A percentile compares a stretch with the other conserved stretches of the same genome.
Evolutionary conservation across 2,888 invertebrate genomes (phyloP).

Genomic region (Phrixothrix hirtus): DNA sequence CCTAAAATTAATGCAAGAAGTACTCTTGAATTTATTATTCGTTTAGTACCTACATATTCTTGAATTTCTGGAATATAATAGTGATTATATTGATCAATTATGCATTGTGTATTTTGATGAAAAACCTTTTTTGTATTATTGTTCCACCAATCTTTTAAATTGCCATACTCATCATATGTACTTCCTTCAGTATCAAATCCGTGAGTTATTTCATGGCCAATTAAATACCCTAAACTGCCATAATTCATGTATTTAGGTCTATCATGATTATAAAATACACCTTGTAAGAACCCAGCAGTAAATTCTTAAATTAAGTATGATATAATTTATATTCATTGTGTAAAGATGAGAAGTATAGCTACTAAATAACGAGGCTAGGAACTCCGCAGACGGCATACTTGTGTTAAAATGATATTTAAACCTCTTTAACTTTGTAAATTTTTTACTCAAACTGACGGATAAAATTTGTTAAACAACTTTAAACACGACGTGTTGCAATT

Average conservation of each 20-base stretch:
- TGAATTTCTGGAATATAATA: conserved; percentile 4
- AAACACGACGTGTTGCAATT: too few relatives aligned
- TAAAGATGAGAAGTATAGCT: too few relatives aligned
- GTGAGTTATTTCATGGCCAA: conserved; percentile 86
- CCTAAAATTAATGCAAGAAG: conserved; percentile 56
- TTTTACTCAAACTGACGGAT: too few relatives aligned
- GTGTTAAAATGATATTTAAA: too few relatives aligned
- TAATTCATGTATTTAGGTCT: conserved; percentile 87
- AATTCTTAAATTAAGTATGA: conserved; percentile 66
- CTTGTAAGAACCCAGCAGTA: conserved; percentile 87
- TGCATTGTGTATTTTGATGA: conserved; percentile 9
- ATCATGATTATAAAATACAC: conserved; percentile 79
- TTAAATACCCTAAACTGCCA: conserved; percentile 81
- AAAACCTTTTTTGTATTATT: conserved; percentile 8
- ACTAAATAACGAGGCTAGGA: too few relatives aligned
- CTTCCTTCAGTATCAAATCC: conserved; percentile 50
- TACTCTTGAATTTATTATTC: background rate
- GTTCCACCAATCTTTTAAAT: conserved; percentile 19
- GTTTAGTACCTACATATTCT: conserved; percentile 9
- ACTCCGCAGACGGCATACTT: too few relatives aligned
- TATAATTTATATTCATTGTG: too few relatives aligned
- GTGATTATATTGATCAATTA: conserved; percentile 18
- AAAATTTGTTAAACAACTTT: too few relatives aligned
- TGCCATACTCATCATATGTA: conserved; percentile 20
- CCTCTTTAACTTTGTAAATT: too few relatives aligned